Evolutionary conservation across 1,140 invertebrate species (phyloP), one percentile per base, ranked within the genome.

Genomic region (Zaprionus capensis): DNA sequence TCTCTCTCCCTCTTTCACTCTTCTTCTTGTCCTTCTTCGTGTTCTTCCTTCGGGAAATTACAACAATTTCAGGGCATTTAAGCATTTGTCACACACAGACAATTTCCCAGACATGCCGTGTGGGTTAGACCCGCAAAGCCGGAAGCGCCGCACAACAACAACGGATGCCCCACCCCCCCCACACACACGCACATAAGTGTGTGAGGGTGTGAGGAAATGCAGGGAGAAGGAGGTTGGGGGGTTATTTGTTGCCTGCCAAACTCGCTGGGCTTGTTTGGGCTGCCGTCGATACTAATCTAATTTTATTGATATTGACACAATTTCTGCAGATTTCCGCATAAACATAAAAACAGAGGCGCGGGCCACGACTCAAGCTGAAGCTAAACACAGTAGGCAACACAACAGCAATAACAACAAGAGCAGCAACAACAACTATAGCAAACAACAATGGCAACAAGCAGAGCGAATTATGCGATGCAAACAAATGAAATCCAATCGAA

Each of bases 281-380:
- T 76, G 62, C 66, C 81, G 78, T 85, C 85, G 85, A 88, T 88
- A 90, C 85, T 88, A 88, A 88, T 88, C 85, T 90, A 90, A 90
- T 90, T 88, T 88, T 90, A 88, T 88, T 88, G 85, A 88, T 88
- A 88, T 88, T 88, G 85, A 88, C 85, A 88, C 85, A 88, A 88
- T 88, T 85, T 90, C 85, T 90, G 81, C 85, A 88, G 85, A 88
- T 88, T 88, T 90, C 85, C 85, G 85, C 81, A 81, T 88, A 90
- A 90, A 90, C 84, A 88, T 88, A 88, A 88, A 88, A 88, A 88
- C 85, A 81, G 81, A 81, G 81, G 69, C 68, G 78, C 65, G 34
- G 12, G 31, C 66, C 44, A 76, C 76, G 70, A 64, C 70, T 62
- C 64, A 64, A 26, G 26, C 44, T n/a, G 22, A 64, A 34, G 31